Evolutionary conservation across 1,140 invertebrate species (phyloP), one percentile per base, ranked within the genome.

Genomic region (Monochamus saltuarius): DNA sequence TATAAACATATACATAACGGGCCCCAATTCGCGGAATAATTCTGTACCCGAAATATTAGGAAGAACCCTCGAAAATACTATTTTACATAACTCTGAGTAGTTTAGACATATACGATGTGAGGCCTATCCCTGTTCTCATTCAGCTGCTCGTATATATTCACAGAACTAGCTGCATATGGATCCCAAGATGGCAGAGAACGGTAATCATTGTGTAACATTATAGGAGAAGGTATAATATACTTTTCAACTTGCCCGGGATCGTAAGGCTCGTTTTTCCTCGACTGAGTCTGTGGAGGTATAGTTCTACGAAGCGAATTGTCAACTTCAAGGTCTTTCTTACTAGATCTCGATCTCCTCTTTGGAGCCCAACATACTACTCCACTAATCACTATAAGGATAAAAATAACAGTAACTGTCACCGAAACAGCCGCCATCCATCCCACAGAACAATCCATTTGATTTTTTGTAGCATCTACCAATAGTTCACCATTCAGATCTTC

Each of bases 61-160:
- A 62, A 62, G 60, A 62, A 62, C 60, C 54, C 56, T 59, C 38
- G 19, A 51, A 51, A 51, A 51, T 34, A 51, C 49, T 51, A 11
- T 49, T 36, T 51, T 51, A 51, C 49, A 51, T 42, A 54, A 54
- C 13, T n/a, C 17, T 35, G 10, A 54, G 17, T 42, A 11, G 29
- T 43, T 67, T 83, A 84, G 62, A 85, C 83, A 68, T 85, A 85
- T 73, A 85, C 83, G 79, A 85, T 84, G 72, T 85, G 83, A 49
- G 83, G 83, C 72, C 82, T 82, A 67, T 83, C 82, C 34, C 79
- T 79, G 71, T 81, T 79, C 58, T 81, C 80, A n/a, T 81, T 80
- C 59, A 83, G 81, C 59, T 82, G 81, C 68, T 82, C 80, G 67
- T 83, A 83, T 70, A 83, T 82, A 69, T 82, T 80, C 59, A 81